Conservation (phyloP, 1,140 invertebrate genomes). For the Oryctes rhinoceros region DNA sequence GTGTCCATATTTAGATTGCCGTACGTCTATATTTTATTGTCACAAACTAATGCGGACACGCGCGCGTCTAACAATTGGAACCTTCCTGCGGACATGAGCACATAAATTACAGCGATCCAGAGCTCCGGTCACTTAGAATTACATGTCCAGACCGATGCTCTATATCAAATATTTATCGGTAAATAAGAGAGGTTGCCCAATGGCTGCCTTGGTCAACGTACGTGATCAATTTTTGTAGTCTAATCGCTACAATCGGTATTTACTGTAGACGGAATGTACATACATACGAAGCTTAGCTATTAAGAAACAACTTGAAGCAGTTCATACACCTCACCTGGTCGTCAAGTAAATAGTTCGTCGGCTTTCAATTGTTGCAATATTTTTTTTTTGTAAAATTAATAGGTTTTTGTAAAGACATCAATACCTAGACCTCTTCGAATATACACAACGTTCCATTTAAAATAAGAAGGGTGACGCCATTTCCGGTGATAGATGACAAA, state of each 20-base stretch:
- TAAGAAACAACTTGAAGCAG: not conserved
- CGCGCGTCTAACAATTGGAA: conserved; percentile 29
- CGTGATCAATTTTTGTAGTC: not conserved
- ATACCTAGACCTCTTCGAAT: no score
- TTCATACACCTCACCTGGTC: not conserved
- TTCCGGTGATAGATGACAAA: no score
- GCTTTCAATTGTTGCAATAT: no score
- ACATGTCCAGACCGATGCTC: not conserved
- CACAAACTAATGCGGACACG: not conserved
- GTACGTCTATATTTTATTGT: conserved; percentile 37
- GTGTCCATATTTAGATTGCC: conserved; percentile 23
- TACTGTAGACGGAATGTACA: not conserved
- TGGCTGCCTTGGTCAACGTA: not conserved
- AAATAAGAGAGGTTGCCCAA: not conserved
- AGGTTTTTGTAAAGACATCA: no score
- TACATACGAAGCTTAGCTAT: not conserved
- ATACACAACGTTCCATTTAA: no score
- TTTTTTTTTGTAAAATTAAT: no score
- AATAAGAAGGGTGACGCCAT: no score
- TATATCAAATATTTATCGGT: conserved; percentile 12
- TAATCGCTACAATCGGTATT: conserved; percentile 14
- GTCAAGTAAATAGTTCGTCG: no score
- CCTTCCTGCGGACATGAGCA: not conserved
- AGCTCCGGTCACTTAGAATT: not conserved
- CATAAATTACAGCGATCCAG: conserved; percentile 18